Percentiles rank a stretch among this genome's conserved stretches.
These are phyloP conservation scores for Hypomesus transpacificus DNA, from an alignment of 2,113 vertebrate genomes.

Conservation along the genomic window DNA sequence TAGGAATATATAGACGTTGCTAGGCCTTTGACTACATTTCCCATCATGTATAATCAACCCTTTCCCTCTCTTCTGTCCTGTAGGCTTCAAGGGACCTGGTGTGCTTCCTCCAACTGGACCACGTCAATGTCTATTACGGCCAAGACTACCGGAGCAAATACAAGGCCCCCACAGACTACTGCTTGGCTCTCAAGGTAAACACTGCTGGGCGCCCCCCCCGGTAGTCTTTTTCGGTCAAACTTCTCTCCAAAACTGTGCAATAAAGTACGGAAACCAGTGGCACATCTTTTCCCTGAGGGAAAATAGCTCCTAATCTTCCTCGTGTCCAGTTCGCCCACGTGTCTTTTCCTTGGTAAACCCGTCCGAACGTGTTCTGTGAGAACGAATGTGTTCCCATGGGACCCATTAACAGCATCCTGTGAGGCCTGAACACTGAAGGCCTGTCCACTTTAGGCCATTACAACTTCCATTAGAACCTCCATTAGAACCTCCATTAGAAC, in stretches of 20 bases:
- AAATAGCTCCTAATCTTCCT: too few species aligned
- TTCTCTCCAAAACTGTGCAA: not conserved
- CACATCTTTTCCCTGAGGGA: too few species aligned
- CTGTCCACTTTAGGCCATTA: slow-evolving; percentile 12
- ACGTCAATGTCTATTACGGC: slow-evolving; percentile 95
- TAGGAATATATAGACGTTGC: too few species aligned
- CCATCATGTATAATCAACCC: too few species aligned
- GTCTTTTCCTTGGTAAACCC: not conserved
- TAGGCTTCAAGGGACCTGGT: slow-evolving; percentile 92
- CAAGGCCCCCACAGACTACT: slow-evolving; percentile 96
- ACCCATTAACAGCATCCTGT: not conserved
- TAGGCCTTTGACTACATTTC: not conserved
- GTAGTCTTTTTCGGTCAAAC: not conserved
- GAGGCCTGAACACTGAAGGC: not conserved
- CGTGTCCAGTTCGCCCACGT: too few species aligned
- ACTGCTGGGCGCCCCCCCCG: not conserved
- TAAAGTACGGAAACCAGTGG: too few species aligned
- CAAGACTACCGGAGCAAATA: slow-evolving; percentile 98
- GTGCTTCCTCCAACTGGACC: slow-evolving; percentile 96
- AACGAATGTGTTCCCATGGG: not conserved
- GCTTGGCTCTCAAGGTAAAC: slow-evolving; percentile 89
- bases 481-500: not conserved
- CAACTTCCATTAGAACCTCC: slow-evolving; percentile 13
- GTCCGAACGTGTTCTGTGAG: slow-evolving; percentile 5
- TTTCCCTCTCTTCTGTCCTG: slow-evolving; percentile 19